A percentile compares a stretch with the other conserved stretches of the same genome.
Evolutionary conservation across 2,113 vertebrate species (phyloP).

Genomic region (Caracal caracal): DNA sequence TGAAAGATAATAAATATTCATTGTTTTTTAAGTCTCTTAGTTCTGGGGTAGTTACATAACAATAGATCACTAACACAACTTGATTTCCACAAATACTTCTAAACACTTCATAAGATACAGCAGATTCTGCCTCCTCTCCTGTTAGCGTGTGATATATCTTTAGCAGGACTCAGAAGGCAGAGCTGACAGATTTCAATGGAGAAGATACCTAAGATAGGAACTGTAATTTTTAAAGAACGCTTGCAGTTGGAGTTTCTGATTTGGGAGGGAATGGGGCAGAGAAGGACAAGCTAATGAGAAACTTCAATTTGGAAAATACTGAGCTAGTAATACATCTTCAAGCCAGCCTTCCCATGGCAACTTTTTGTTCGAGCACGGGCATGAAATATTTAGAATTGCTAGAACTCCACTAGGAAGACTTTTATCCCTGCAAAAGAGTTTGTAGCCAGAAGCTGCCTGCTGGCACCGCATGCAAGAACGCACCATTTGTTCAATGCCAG

Average conservation of each 20-base stretch:
- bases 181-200: conserved; percentile 19
- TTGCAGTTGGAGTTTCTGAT: not conserved
- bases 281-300: conserved; percentile 62
- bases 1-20: not conserved
- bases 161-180: not conserved
- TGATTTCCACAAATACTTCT: conserved; percentile 27
- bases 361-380: conserved; percentile 49
- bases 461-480: conserved; percentile 53
- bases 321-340: conserved; percentile 32
- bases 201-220: not conserved
- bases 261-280: not conserved
- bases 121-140: not conserved
- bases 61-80: not conserved
- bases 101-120: not conserved
- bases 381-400: conserved; percentile 81
- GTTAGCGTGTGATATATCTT: not conserved
- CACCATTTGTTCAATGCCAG: conserved; percentile 59
- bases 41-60: not conserved
- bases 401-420: conserved; percentile 68
- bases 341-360: conserved; percentile 55
- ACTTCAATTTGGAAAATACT: conserved; percentile 48
- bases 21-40: not conserved
- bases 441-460: conserved; percentile 78
- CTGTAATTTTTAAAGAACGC: conserved; percentile 14
- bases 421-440: conserved; percentile 79